Evolutionary conservation across 2,797 vertebrate species (phyloP).

Genomic region (Ataeniobius toweri): DNA sequence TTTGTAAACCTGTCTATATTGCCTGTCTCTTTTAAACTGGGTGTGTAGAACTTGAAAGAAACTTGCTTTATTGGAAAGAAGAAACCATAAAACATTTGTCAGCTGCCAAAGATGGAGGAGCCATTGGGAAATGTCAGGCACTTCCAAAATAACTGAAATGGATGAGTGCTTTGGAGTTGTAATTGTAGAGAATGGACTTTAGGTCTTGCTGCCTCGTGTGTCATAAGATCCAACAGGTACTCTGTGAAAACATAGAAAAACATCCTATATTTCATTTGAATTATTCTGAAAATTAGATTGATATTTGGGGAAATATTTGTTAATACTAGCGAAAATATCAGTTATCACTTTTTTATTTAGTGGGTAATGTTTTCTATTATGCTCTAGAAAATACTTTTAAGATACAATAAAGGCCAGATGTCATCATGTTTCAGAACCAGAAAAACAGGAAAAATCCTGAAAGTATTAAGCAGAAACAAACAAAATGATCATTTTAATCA

Average conservation of each 20-base stretch:
- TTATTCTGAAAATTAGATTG: neutral
- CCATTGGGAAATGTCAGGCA: constrained; percentile 23
- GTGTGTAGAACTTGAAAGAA: constrained; percentile 28
- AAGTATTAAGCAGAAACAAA: neutral
- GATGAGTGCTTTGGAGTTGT: constrained; percentile 34
- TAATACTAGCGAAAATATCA: neutral
- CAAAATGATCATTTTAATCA: neutral
- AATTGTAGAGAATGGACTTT: constrained; percentile 33
- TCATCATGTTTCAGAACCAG: neutral
- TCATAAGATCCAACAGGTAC: constrained; percentile 17
- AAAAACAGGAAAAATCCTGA: neutral
- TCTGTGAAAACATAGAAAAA: neutral
- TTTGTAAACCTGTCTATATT: neutral
- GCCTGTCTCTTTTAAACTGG: constrained; percentile 3
- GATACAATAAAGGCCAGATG: neutral
- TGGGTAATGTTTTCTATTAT: neutral
- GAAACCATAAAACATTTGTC: constrained; percentile 47
- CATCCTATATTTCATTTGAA: neutral
- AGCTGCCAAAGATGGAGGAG: constrained; percentile 32
- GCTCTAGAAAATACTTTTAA: neutral
- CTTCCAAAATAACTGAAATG: constrained; percentile 44
- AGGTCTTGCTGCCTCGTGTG: constrained; percentile 23
- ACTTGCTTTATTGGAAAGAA: constrained; percentile 40
- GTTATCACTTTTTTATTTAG: neutral
- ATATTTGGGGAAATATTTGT: neutral